A percentile compares a stretch with the other conserved stretches of the same genome.
These are phyloP conservation scores for Gallinago solitaria DNA, from an alignment of 2,797 vertebrate species.

Conservation along the genomic window DNA sequence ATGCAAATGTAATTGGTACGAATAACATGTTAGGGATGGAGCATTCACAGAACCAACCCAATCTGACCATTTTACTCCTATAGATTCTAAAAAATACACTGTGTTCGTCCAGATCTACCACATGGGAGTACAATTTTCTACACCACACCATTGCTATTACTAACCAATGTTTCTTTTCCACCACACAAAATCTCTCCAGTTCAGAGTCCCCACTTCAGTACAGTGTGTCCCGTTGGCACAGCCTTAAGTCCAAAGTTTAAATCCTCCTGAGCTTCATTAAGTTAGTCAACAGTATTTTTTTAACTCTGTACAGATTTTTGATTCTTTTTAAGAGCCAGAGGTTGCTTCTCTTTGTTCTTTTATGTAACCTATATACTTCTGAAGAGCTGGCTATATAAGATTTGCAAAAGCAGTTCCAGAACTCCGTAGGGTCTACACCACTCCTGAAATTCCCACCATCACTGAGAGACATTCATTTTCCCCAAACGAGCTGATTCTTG, in stretches of 20 bases:
- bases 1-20: conserved; percentile 12
- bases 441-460: background rate
- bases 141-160: background rate
- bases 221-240: background rate
- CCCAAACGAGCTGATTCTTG: background rate
- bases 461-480: background rate
- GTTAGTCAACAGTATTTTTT: background rate
- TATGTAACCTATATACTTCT: background rate
- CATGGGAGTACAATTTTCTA: background rate
- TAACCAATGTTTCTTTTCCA: background rate
- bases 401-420: background rate
- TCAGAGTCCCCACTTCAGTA: background rate
- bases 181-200: background rate
- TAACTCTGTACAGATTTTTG: background rate
- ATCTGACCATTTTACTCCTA: background rate
- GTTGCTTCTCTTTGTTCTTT: background rate
- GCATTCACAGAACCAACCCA: background rate
- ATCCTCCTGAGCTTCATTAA: background rate
- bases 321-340: background rate
- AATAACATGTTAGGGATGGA: background rate
- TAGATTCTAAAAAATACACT: background rate
- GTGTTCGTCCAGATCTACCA: background rate
- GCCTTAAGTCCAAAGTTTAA: background rate
- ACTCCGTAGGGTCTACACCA: background rate
- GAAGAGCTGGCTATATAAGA: background rate